Evolutionary conservation across 2,797 vertebrate genomes (phyloP).

Genomic region (Tachyglossus aculeatus): DNA sequence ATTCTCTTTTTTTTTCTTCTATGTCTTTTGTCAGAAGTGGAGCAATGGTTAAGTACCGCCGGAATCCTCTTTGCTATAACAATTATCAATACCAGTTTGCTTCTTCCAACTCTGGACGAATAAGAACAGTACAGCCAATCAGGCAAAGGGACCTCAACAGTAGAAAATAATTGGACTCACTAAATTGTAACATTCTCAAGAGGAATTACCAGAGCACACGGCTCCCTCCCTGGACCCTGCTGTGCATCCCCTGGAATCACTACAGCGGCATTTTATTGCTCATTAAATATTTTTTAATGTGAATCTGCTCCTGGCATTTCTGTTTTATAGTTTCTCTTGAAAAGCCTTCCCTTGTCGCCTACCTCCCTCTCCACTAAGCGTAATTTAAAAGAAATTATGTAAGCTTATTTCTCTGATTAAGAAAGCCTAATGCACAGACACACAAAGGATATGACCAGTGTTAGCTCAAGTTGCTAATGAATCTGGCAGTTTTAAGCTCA

Average conservation of each 20-base stretch:
- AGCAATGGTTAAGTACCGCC: not conserved
- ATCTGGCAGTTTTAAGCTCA: conserved; percentile 21
- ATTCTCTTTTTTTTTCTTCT: conserved; percentile 8
- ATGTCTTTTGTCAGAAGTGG: conserved; percentile 4
- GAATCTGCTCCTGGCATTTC: conserved; percentile 31
- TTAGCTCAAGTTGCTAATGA: conserved; percentile 20
- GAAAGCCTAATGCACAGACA: conserved; percentile 29
- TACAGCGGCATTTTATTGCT: conserved; percentile 30
- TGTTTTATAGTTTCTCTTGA: conserved; percentile 34
- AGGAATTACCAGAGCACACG: not conserved
- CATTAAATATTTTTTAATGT: conserved; percentile 32
- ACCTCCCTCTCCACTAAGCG: not conserved
- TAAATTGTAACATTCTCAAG: conserved; percentile 8
- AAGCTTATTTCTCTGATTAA: conserved; percentile 31
- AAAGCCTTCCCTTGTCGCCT: not conserved
- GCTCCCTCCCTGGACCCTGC: not conserved
- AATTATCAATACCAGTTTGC: not conserved
- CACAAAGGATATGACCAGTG: not conserved
- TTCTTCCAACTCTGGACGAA: not conserved
- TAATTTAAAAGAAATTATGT: conserved; percentile 44
- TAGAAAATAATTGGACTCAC: conserved; percentile 32
- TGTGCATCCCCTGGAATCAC: not conserved
- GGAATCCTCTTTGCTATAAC: conserved; percentile 13
- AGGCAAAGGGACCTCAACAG: conserved; percentile 1
- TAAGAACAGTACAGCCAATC: not conserved